Percentiles rank a stretch among this genome's conserved stretches.
Conservation (phyloP, 2,113 vertebrate genomes). For the Festucalex cinctus region DNA sequence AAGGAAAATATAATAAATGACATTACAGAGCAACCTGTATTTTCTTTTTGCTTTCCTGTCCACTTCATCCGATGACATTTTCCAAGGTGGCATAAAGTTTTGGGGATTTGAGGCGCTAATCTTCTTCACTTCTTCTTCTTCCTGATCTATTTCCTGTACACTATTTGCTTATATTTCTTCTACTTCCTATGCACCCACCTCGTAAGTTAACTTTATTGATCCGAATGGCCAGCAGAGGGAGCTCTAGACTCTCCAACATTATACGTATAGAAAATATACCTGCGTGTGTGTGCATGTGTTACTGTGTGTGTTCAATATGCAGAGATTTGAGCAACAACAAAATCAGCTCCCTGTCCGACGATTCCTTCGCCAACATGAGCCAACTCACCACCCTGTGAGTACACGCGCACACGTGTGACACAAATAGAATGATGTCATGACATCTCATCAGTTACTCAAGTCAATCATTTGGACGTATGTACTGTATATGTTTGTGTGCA, state of each 20-base stretch:
- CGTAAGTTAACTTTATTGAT: neutral
- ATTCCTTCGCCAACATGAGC: conserved; percentile 96
- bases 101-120: no score
- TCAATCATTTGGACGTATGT: neutral
- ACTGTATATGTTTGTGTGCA: conserved; percentile 44
- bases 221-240: conserved; percentile 40
- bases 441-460: neutral
- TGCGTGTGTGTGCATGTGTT: conserved; percentile 10
- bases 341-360: conserved; percentile 89
- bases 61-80: no score
- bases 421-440: neutral
- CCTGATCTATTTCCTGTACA: no score
- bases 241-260: conserved; percentile 25
- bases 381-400: conserved; percentile 97
- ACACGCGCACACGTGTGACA: conserved; percentile 17
- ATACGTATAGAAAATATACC: neutral
- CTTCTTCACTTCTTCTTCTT: no score
- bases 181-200: neutral
- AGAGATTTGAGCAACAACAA: conserved; percentile 98
- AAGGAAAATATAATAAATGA: no score
- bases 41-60: neutral
- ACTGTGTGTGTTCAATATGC: conserved; percentile 43
- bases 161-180: no score
- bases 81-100: no score
- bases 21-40: no score